phyloP scores from a whole-genome alignment of 2,888 invertebrate species.

The Caenorhabditis panamensis region DNA sequence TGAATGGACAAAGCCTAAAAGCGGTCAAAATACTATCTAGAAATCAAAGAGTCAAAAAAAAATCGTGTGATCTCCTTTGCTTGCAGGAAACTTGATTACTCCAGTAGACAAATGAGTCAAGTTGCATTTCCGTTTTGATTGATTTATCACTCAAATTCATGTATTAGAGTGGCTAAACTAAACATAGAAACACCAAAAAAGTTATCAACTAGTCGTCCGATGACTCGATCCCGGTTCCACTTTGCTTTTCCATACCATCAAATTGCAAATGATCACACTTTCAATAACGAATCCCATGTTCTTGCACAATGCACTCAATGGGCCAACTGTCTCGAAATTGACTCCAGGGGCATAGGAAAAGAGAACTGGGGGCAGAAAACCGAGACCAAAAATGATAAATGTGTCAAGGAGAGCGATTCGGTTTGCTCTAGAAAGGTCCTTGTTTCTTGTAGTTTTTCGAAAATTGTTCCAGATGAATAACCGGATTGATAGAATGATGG shows the following conservation, averaged over 20 bases:
- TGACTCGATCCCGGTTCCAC: not conserved
- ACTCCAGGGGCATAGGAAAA: not conserved
- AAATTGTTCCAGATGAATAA: constrained; percentile 21
- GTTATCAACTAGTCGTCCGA: not conserved
- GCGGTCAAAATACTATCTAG: too few relatives aligned
- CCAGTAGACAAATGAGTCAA: too few relatives aligned
- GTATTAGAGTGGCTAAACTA: too few relatives aligned
- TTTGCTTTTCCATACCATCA: not conserved
- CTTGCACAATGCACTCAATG: constrained; percentile 5
- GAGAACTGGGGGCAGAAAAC: constrained; percentile 1
- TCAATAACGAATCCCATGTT: constrained; percentile 23
- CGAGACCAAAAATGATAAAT: constrained; percentile 15
- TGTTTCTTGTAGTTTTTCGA: constrained; percentile 6
- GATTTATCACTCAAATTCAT: too few relatives aligned
- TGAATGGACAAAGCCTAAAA: too few relatives aligned
- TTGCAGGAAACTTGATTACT: too few relatives aligned
- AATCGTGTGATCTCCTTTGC: too few relatives aligned
- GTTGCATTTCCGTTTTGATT: too few relatives aligned
- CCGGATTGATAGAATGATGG: not conserved
- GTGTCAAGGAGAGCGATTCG: constrained; percentile 27
- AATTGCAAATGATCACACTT: not conserved
- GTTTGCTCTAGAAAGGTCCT: constrained; percentile 14
- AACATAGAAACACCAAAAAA: too few relatives aligned
- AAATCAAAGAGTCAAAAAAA: too few relatives aligned
- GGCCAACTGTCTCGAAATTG: constrained; percentile 9